These are phyloP conservation scores for Nesospiza acunhae DNA, from an alignment of 2,113 vertebrate species.

Conservation along the genomic window DNA sequence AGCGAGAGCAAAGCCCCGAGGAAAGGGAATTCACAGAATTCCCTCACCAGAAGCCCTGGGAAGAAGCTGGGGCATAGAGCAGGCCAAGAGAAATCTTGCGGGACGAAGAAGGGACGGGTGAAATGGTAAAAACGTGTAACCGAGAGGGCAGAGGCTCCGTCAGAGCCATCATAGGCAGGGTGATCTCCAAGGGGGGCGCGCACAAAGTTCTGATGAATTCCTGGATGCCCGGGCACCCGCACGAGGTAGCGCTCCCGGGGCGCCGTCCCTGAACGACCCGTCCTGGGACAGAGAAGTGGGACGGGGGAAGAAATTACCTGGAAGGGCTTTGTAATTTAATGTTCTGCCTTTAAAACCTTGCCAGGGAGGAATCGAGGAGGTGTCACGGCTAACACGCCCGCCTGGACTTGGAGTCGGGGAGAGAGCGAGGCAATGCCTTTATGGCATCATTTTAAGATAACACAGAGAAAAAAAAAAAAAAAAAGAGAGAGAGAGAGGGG, in stretches of 20 bases:
- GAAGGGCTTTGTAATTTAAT: not conserved
- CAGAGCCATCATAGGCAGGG: not conserved
- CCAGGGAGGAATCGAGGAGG: not conserved
- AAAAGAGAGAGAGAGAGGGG: no score
- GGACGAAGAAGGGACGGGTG: not conserved
- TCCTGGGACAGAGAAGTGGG: no score
- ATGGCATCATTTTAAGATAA: not conserved
- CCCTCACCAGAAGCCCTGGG: no score
- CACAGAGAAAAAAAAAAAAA: no score
- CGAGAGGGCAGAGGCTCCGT: not conserved
- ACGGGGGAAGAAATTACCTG: not conserved
- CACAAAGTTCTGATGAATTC: not conserved
- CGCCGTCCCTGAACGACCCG: rapidly evolving
- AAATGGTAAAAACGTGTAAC: not conserved
- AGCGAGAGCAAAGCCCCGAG: not conserved
- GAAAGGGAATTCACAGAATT: not conserved
- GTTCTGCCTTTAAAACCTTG: not conserved
- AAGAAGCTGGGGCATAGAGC: no score
- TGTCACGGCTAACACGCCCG: not conserved
- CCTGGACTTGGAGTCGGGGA: no score
- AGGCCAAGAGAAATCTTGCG: not conserved
- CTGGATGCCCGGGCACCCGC: not conserved
- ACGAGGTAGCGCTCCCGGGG: no score
- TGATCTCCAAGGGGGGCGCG: no score
- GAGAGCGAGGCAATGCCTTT: not conserved